A percentile compares a stretch with the other conserved stretches of the same genome.
Evolutionary conservation across 2,113 vertebrate species (phyloP).

Genomic region (Eonycteris spelaea): DNA sequence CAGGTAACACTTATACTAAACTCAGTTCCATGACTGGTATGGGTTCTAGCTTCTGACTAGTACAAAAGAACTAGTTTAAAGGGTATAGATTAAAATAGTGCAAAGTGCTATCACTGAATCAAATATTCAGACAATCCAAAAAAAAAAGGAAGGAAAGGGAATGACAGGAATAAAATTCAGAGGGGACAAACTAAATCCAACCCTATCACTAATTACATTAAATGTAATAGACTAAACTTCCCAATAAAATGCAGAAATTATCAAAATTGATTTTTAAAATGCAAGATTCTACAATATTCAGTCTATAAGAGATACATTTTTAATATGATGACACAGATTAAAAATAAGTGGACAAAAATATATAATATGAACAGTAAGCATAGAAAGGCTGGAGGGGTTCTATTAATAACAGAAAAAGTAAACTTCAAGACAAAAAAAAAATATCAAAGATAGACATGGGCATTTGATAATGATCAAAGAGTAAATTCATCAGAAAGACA

Average conservation of each 20-base stretch:
- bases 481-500: background rate
- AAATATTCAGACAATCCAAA: constrained; percentile 8
- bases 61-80: background rate
- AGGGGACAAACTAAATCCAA: background rate
- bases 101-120: background rate
- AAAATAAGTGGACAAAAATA: background rate
- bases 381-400: background rate
- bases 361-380: background rate
- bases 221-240: background rate
- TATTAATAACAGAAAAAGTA: background rate
- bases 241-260: background rate
- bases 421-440: background rate
- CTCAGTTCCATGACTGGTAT: background rate
- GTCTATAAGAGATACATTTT: background rate
- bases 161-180: background rate
- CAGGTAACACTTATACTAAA: background rate
- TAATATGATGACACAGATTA: background rate
- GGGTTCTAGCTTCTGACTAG: background rate
- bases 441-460: background rate
- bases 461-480: background rate
- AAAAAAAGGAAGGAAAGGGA: constrained; percentile 14
- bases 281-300: background rate
- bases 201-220: background rate
- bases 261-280: background rate
- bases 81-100: background rate